Evolutionary conservation across 2,797 vertebrate species (phyloP).

Genomic region (Toxotes lorentzi): DNA sequence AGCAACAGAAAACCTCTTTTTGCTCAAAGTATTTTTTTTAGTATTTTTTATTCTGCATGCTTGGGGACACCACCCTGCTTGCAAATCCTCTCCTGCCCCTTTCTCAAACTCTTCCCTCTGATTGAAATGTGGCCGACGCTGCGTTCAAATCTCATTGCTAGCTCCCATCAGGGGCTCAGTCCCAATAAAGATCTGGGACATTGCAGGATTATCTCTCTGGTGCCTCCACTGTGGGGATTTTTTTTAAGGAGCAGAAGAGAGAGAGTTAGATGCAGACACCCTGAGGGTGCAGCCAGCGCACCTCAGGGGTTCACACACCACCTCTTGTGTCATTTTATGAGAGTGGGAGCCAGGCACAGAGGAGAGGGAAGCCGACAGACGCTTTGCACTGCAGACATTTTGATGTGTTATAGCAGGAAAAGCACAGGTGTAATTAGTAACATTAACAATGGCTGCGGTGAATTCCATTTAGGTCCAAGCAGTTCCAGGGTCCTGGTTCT

Average conservation of each 20-base stretch:
- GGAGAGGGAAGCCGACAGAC: background rate
- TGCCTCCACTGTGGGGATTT: constrained; percentile 58
- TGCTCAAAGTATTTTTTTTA: background rate
- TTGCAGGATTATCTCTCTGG: constrained; percentile 75
- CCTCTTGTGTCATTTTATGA: constrained; percentile 17
- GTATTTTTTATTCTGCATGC: constrained; percentile 18
- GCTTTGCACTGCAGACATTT: background rate
- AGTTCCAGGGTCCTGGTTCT: background rate
- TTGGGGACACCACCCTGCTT: constrained; percentile 32
- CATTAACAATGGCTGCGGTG: constrained; percentile 14
- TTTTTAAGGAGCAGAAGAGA: constrained; percentile 55
- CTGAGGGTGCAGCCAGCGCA: constrained; percentile 42
- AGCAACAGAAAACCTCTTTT: background rate
- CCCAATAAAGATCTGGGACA: constrained; percentile 79
- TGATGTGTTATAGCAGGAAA: constrained; percentile 11
- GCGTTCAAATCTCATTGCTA: constrained; percentile 60
- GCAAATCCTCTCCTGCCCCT: constrained; percentile 37
- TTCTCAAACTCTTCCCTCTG: constrained; percentile 42
- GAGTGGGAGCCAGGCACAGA: background rate
- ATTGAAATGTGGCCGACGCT: constrained; percentile 48
- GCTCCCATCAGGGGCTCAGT: constrained; percentile 69
- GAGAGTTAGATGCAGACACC: constrained; percentile 3
- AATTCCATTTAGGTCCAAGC: constrained; percentile 17
- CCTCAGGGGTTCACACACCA: constrained; percentile 48
- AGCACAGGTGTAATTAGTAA: constrained; percentile 35